Evolutionary conservation across 2,888 invertebrate genomes (phyloP), one percentile per base, ranked within the genome.

Genomic region (Eilema depressum): DNA sequence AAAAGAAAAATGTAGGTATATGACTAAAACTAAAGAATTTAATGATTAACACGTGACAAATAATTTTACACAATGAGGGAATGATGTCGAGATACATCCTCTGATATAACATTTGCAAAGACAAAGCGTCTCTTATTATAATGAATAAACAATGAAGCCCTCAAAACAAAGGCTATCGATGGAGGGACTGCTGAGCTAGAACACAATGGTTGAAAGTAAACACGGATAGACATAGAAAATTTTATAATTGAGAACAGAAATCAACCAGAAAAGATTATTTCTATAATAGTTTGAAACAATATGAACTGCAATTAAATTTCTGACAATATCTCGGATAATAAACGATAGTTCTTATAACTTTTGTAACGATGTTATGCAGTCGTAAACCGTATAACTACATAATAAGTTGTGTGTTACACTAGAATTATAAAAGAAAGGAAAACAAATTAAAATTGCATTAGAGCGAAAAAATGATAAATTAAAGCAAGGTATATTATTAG

Each of bases 101-200:
- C 74, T 73, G 72, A 76, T 72, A 78, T 75, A 84, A 75, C 74
- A 76, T 78, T 76, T 76, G 67, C 75, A 71, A 79, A 83, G 83
- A 89, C 86, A 87, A 88, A 82, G 82, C 72, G 68, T 61, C 71
- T 63, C 71, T 81, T 85, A 79, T 83, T 81, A 56, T 80, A 74
- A 80, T 85, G 80, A 89, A 91, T 88, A 86, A 85, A 91, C 88
- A 91, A 89, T 86, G 81, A 85, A 82, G 85, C 85, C 84, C 80
- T 83, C 69, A 76, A 69, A 68, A 79, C 74, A 87, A 84, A 88
- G 86, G 86, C 79, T 87, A 89, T 89, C 86, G 78, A 79, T 82
- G 73, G 69, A 75, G 77, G 75, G 83, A 79, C 78, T 82, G 74
- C 69, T 77, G 66, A 66, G 67, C 76, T 69, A 56, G 70, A 76